phyloP scores from a whole-genome alignment of 2,113 vertebrate species.

The Sander lucioperca region DNA sequence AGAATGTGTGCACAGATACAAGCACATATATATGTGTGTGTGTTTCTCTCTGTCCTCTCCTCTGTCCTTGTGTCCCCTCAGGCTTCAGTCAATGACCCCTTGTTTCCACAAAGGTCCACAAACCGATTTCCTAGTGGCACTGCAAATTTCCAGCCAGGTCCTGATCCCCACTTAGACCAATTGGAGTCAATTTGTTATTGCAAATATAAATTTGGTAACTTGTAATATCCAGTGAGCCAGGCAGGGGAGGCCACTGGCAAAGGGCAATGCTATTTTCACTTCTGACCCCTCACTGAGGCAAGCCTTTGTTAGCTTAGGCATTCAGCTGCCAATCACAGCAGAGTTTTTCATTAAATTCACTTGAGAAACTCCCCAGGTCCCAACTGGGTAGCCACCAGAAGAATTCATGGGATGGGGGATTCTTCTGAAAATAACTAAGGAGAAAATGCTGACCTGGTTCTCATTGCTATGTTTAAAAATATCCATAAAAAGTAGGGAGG shows the following conservation, averaged over 20 bases:
- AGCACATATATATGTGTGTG: slow-evolving; percentile 14
- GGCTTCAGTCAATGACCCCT: slow-evolving; percentile 57
- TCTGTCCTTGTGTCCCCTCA: slow-evolving; percentile 51
- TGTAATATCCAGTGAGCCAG: slow-evolving; percentile 85
- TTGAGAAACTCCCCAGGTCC: slow-evolving; percentile 78
- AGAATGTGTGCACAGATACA: background rate
- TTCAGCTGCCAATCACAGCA: slow-evolving; percentile 90
- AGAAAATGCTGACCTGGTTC: slow-evolving; percentile 52
- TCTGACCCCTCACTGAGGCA: slow-evolving; percentile 82
- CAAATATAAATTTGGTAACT: slow-evolving; percentile 88
- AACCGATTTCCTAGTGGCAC: slow-evolving; percentile 72
- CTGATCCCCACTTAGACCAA: slow-evolving; percentile 86
- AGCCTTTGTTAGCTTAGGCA: slow-evolving; percentile 85
- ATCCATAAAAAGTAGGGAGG: slow-evolving; percentile 16
- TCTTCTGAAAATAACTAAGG: slow-evolving; percentile 61
- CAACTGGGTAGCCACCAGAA: slow-evolving; percentile 71
- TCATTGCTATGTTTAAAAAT: slow-evolving; percentile 49
- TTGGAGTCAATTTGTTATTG: slow-evolving; percentile 89
- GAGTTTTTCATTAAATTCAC: slow-evolving; percentile 88
- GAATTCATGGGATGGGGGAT: slow-evolving; percentile 64
- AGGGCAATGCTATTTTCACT: slow-evolving; percentile 86
- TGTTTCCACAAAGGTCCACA: slow-evolving; percentile 69
- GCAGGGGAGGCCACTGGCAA: slow-evolving; percentile 84
- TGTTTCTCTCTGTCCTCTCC: slow-evolving; percentile 30
- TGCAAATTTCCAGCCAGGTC: slow-evolving; percentile 79